Base-by-base conservation (phyloP, 2,797 vertebrate genomes). In the Danio kyathit region DNA sequence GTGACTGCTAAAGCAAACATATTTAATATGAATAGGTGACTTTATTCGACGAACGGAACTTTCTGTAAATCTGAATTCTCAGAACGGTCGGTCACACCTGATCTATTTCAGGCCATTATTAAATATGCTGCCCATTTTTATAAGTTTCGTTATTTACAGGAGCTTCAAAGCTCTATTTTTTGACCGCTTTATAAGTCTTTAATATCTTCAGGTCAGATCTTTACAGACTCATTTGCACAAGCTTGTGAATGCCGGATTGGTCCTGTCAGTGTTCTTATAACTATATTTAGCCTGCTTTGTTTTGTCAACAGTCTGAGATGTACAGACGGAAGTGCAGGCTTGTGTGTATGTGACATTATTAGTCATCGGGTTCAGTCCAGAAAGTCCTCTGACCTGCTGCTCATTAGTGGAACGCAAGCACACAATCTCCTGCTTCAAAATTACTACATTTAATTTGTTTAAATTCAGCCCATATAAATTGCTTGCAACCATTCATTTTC, bases 31-130 rank as follows among this genome's bases (percentile, higher is more conserved):
- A 76, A 66, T 14, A 38, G 64, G 19, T 66, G 17, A 67, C 21
- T 56, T 77, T 17, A 67, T 77, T 57, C 52, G 13, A 38, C 67
- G 63, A 77, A 77, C 38, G 13, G 41, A 48, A 43, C 8, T 67
- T 77, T 67, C 1, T 46, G 6, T 38, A 11, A 16, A 29, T 56
- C 2, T 46, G 14, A 46, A 17, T 77, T 77, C 75, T 77, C 75
- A 6, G 75, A 77, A 57, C 29, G 3, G 3, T 29, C 0, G 13
- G 14, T 77, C 56, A 19, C 5, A 12, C 38, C 2, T 71, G 51
- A 14, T 57, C 41, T 67, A 13, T 46, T 46, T 57, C 21, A 46
- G 14, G n/a, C 38, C 13, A n/a, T 5, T 43, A 5, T 65, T 38
- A 69, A 56, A 57, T 17, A 9, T 19, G 54, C 7, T 41, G 1